A percentile compares a stretch with the other conserved stretches of the same genome.
phyloP scores from a whole-genome alignment of 1,140 invertebrate species.

The Heliconius eleuchia region DNA sequence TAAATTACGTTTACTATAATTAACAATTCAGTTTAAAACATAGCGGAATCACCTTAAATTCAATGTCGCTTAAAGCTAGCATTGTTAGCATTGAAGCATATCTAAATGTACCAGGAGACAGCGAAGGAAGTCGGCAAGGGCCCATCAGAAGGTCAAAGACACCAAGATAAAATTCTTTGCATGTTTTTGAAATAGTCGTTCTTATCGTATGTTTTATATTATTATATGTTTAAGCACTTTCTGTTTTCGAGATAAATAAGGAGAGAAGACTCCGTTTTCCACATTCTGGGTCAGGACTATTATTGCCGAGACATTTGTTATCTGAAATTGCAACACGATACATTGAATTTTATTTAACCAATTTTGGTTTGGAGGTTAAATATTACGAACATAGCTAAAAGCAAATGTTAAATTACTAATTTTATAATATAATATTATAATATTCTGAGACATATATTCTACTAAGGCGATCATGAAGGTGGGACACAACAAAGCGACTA shows the following conservation, averaged over 20 bases:
- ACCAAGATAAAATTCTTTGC: conserved; percentile 42
- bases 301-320: too few species aligned
- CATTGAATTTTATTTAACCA: too few species aligned
- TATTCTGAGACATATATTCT: too few species aligned
- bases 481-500: too few species aligned
- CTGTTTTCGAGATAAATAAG: neutral
- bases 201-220: conserved; percentile 25
- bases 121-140: conserved; percentile 58
- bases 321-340: too few species aligned
- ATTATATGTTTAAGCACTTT: neutral
- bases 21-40: neutral
- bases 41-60: conserved; percentile 27
- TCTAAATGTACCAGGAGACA: conserved; percentile 50
- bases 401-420: too few species aligned
- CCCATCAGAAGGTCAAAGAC: conserved; percentile 55
- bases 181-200: conserved; percentile 18
- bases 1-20: neutral
- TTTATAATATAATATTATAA: too few species aligned
- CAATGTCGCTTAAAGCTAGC: conserved; percentile 43
- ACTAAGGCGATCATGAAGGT: too few species aligned
- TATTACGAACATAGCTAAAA: too few species aligned
- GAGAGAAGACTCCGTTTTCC: neutral
- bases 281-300: neutral
- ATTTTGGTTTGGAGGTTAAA: too few species aligned
- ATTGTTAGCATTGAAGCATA: conserved; percentile 58